phyloP scores from a whole-genome alignment of 53 echinoderm and acorn worm genomes.

The Henricia sp. region DNA sequence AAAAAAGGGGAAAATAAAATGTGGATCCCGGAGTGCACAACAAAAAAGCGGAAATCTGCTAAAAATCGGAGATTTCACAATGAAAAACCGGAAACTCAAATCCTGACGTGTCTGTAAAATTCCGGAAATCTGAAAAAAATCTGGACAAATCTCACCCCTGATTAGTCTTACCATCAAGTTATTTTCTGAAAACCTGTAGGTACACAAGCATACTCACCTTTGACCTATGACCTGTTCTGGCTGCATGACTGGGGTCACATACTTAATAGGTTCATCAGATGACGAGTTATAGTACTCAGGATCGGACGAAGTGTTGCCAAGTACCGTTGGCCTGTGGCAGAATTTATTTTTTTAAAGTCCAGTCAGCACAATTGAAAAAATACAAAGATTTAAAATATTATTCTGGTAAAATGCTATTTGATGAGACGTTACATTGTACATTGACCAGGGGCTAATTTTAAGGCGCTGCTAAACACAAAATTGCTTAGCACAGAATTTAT shows the following conservation, averaged over 20 bases:
- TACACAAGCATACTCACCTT: conserved; percentile 36
- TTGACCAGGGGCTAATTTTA: no score
- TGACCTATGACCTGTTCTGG: conserved; percentile 43
- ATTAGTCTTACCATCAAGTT: no score
- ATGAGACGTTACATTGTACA: no score
- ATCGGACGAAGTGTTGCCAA: background rate
- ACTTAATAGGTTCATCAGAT: conserved; percentile 36
- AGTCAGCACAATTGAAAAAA: background rate
- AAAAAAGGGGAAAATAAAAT: no score
- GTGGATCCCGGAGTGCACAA: no score
- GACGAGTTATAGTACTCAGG: conserved; percentile 44
- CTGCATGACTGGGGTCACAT: conserved; percentile 17
- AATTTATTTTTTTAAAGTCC: background rate
- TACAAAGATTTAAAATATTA: background rate
- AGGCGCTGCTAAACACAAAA: background rate
- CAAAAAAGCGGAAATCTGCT: no score
- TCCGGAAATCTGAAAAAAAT: no score
- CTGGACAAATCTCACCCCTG: no score
- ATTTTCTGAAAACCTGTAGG: background rate
- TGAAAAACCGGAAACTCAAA: background rate
- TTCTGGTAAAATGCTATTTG: no score
- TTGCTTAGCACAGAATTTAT: background rate
- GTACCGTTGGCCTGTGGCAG: background rate
- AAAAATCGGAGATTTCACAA: background rate
- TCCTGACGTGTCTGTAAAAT: background rate